Percentiles rank a stretch among this genome's conserved stretches.
Conservation (phyloP, 2,888 invertebrate genomes). For the Altica lythri region DNA sequence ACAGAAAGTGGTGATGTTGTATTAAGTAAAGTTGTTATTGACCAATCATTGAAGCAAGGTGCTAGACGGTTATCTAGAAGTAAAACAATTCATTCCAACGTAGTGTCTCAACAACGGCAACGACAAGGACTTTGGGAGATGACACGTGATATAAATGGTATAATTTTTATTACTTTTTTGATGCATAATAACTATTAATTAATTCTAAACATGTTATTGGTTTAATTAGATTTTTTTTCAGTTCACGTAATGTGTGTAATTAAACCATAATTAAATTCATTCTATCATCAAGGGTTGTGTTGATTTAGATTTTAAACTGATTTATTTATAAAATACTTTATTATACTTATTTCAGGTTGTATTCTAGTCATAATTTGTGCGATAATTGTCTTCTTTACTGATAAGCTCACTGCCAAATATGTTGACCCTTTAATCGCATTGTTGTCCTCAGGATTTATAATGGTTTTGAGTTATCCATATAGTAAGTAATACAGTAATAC, state of each 20-base stretch:
- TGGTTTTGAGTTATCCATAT: constrained; percentile 79
- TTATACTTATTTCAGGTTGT: constrained; percentile 66
- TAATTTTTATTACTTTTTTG: too few relatives aligned
- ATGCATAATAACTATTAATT: too few relatives aligned
- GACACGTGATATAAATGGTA: constrained; percentile 59
- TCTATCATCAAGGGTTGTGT: too few relatives aligned
- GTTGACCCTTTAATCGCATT: constrained; percentile 78
- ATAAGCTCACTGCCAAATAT: constrained; percentile 68
- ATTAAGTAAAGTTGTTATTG: constrained; percentile 61
- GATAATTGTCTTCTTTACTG: constrained; percentile 64
- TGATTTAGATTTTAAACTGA: too few relatives aligned
- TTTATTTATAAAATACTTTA: too few relatives aligned
- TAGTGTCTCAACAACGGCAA: constrained; percentile 52
- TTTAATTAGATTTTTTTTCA: too few relatives aligned
- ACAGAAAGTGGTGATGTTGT: constrained; percentile 66
- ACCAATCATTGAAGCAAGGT: constrained; percentile 56
- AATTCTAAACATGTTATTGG: too few relatives aligned
- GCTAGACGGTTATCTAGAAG: constrained; percentile 59
- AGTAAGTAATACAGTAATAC: too few relatives aligned
- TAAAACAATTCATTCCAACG: constrained; percentile 35
- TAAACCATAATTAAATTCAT: too few relatives aligned
- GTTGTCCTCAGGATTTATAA: constrained; percentile 70
- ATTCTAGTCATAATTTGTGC: constrained; percentile 75
- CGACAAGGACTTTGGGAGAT: constrained; percentile 66
- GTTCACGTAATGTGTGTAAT: too few relatives aligned